A percentile compares a stretch with the other conserved stretches of the same genome.
Evolutionary conservation across 1,140 invertebrate species (phyloP).

Genomic region (Musca domestica): DNA sequence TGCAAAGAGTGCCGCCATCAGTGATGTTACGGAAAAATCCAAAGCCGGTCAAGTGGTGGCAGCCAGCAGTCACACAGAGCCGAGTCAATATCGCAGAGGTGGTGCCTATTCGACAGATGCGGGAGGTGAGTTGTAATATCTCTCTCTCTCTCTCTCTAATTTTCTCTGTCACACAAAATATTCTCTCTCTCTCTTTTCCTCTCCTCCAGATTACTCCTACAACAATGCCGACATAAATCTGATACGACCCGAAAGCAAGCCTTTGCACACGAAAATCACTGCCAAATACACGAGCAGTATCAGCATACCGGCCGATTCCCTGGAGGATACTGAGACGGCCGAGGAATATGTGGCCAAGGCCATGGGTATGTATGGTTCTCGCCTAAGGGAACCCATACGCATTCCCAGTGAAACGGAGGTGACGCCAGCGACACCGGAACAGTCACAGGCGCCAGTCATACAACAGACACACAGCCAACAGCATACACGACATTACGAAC

Average conservation of each 20-base stretch:
- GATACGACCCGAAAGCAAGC: constrained; percentile 40
- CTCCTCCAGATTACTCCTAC: constrained; percentile 37
- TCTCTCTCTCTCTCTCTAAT: not conserved
- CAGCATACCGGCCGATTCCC: constrained; percentile 29
- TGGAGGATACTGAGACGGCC: constrained; percentile 48
- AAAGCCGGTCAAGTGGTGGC: constrained; percentile 33
- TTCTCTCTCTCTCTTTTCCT: not conserved
- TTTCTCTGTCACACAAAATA: not conserved
- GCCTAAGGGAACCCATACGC: constrained; percentile 36
- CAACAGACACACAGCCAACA: constrained; percentile 4
- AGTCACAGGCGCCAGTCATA: not conserved
- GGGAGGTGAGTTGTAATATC: not conserved
- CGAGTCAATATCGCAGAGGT: constrained; percentile 33
- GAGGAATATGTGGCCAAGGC: constrained; percentile 50
- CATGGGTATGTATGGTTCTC: constrained; percentile 42
- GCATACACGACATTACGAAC: not conserved
- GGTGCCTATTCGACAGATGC: constrained; percentile 20
- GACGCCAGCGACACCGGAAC: constrained; percentile 3
- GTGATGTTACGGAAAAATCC: constrained; percentile 29
- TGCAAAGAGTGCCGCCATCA: constrained; percentile 28
- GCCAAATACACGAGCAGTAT: constrained; percentile 34
- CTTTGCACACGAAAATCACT: constrained; percentile 27
- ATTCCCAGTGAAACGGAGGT: constrained; percentile 18
- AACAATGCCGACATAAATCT: constrained; percentile 44
- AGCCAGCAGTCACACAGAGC: constrained; percentile 35